Conservation (phyloP, 2,113 vertebrate genomes). For the Gracilinanus agilis region DNA sequence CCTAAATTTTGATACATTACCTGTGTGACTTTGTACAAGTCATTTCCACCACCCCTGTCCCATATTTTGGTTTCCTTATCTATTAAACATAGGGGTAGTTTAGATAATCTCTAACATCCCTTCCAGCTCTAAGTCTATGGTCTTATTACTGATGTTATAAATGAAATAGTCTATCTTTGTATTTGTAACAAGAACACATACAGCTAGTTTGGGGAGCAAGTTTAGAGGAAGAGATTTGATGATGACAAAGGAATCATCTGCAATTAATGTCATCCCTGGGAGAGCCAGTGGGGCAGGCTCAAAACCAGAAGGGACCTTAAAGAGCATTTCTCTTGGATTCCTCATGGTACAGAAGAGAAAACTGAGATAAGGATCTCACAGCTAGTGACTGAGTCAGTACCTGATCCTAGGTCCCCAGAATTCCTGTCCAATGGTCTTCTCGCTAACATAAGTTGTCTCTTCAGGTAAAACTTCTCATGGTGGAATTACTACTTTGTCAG, state of each 20-base stretch:
- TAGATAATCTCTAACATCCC: not conserved
- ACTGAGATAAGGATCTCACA: not conserved
- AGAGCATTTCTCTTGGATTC: not conserved
- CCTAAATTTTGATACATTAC: not conserved
- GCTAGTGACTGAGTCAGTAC: rapidly evolving
- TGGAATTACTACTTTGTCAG: no score
- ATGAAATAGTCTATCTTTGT: slow-evolving; percentile 59
- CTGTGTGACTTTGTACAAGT: not conserved
- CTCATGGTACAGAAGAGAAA: not conserved
- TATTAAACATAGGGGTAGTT: not conserved
- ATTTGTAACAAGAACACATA: not conserved
- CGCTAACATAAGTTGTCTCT: not conserved
- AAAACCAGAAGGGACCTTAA: not conserved
- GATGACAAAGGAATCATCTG: not conserved
- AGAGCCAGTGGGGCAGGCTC: not conserved
- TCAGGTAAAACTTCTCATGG: not conserved
- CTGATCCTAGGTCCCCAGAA: not conserved
- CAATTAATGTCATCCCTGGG: not conserved
- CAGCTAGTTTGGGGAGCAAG: not conserved
- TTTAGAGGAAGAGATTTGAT: not conserved
- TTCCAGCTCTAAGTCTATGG: not conserved
- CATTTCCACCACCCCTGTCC: not conserved
- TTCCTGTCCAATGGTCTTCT: not conserved
- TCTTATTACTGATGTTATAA: slow-evolving; percentile 37
- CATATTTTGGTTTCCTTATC: not conserved